These are phyloP conservation scores for Glyptemys insculpta DNA, from an alignment of 2,797 vertebrate genomes.

Conservation along the genomic window DNA sequence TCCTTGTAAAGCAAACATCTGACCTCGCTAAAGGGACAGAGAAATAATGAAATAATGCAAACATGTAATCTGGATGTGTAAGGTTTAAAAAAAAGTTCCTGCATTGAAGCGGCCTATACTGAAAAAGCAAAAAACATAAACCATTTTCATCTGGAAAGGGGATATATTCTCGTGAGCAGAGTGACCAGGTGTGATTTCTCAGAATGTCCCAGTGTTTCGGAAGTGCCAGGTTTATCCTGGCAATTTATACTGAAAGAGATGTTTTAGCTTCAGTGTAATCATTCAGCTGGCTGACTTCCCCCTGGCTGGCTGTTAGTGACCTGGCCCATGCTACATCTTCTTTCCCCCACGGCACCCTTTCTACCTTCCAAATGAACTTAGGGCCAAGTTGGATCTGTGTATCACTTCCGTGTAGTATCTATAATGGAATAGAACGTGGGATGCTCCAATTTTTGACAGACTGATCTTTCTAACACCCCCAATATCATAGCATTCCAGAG, in stretches of 20 bases:
- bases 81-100: neutral
- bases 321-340: neutral
- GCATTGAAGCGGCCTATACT: constrained; percentile 13
- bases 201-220: neutral
- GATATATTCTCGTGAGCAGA: neutral
- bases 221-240: neutral
- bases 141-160: neutral
- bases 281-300: neutral
- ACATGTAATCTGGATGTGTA: neutral
- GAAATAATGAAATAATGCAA: constrained; percentile 31
- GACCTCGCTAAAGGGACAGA: constrained; percentile 27
- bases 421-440: neutral
- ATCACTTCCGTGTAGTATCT: neutral
- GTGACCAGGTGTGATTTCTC: neutral
- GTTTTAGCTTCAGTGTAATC: neutral
- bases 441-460: neutral
- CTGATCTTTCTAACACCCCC: neutral
- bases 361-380: neutral
- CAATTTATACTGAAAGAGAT: neutral
- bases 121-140: neutral
- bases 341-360: neutral
- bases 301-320: neutral
- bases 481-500: neutral
- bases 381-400: neutral
- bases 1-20: neutral